A percentile compares a stretch with the other conserved stretches of the same genome.
Conservation (phyloP, 2,113 vertebrate genomes). For the Narcine bancroftii region DNA sequence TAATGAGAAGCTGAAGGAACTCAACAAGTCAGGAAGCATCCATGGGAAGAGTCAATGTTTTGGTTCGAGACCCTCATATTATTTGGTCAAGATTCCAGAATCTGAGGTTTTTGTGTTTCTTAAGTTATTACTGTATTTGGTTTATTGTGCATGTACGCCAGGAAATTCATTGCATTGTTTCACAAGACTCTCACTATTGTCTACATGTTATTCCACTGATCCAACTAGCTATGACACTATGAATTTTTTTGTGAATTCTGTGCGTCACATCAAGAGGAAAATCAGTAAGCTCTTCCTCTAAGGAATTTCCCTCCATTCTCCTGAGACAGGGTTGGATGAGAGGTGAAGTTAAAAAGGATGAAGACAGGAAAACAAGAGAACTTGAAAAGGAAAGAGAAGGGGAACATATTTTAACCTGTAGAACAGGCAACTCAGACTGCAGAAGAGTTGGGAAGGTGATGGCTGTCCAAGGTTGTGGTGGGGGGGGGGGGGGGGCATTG, state of each 20-base stretch:
- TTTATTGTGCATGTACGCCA: background rate
- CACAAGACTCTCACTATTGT: background rate
- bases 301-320: background rate
- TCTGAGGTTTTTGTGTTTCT: no score
- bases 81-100: no score
- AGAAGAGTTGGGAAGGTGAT: no score
- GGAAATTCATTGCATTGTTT: background rate
- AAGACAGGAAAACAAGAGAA: background rate
- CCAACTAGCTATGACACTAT: background rate
- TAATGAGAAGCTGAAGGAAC: no score
- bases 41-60: no score
- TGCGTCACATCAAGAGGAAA: background rate
- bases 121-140: no score
- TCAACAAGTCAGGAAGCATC: no score
- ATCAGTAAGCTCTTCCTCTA: background rate
- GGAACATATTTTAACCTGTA: background rate
- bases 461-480: no score
- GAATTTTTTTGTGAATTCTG: background rate
- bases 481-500: no score
- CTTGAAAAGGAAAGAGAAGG: background rate
- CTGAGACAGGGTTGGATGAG: background rate
- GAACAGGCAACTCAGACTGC: no score
- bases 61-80: no score
- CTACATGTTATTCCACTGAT: background rate
- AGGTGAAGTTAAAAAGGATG: background rate